phyloP scores from a whole-genome alignment of 2,113 vertebrate genomes.

The Cyanoramphus novaezelandiae region DNA sequence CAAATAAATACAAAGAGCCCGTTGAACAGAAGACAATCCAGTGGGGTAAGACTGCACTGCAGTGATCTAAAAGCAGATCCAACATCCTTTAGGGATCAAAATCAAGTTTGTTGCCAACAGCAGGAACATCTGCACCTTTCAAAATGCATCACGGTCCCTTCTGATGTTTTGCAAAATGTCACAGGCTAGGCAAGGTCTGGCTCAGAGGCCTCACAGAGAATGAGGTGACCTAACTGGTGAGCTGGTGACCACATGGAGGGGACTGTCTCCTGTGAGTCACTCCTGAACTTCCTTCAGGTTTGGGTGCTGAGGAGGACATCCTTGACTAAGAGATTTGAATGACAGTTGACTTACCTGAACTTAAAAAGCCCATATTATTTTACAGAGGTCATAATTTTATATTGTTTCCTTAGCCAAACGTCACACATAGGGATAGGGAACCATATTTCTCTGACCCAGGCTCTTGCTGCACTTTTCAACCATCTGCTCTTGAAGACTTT shows the following conservation, averaged over 20 bases:
- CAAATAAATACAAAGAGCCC: neutral
- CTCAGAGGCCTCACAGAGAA: neutral
- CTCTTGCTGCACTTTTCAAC: neutral
- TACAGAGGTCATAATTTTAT: neutral
- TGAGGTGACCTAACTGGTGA: fast-evolving
- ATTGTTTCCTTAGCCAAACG: neutral
- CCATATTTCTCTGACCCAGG: neutral
- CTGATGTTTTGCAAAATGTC: neutral
- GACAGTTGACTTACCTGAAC: neutral
- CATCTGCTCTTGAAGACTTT: neutral
- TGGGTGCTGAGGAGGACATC: neutral
- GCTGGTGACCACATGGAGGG: neutral
- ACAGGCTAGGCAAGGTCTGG: neutral
- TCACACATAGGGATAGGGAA: neutral
- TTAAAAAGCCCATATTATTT: neutral
- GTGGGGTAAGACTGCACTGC: fast-evolving
- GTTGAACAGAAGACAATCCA: neutral
- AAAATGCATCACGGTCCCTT: neutral
- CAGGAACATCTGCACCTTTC: neutral
- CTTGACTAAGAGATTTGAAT: neutral
- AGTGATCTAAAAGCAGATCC: neutral
- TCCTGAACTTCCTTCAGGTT: neutral
- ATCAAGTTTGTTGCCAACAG: neutral
- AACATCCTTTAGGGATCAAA: neutral
- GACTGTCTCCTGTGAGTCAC: neutral